A percentile compares a stretch with the other conserved stretches of the same genome.
Conservation (phyloP, 1,140 invertebrate genomes). For the Zaprionus ghesquierei region DNA sequence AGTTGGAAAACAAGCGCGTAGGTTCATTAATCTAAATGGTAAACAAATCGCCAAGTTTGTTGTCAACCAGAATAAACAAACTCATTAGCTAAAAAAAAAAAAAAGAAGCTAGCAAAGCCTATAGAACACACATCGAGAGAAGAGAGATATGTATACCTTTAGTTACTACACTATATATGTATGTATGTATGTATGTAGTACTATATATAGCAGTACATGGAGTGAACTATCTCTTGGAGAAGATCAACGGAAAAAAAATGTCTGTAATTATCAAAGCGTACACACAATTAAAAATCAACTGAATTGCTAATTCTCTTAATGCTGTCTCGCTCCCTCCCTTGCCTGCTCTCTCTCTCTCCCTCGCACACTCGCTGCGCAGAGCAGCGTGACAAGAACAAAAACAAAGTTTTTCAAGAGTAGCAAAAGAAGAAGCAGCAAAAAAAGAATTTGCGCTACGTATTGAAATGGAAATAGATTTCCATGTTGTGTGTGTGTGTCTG, state of each 20-base stretch:
- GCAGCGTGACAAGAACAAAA: slow-evolving; percentile 76
- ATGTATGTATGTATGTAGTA: not conserved
- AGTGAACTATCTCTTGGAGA: not conserved
- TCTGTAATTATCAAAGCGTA: slow-evolving; percentile 23
- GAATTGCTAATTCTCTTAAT: slow-evolving; percentile 28
- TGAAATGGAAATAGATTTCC: slow-evolving; percentile 72
- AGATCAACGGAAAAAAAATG: slow-evolving; percentile 10
- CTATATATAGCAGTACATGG: not conserved
- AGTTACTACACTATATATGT: not conserved
- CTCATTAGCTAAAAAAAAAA: slow-evolving; percentile 34
- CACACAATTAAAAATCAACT: slow-evolving; percentile 14
- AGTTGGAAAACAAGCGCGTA: not conserved
- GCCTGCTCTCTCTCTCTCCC: not conserved
- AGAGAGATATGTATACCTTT: not conserved
- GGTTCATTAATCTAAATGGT: slow-evolving; percentile 38
- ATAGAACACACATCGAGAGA: not conserved
- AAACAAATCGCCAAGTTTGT: slow-evolving; percentile 39
- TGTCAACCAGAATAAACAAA: slow-evolving; percentile 14
- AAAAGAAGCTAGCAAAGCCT: not conserved
- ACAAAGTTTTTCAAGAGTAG: slow-evolving; percentile 41
- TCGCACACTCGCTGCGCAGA: slow-evolving; percentile 44
- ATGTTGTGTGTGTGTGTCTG: not conserved
- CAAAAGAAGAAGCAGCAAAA: slow-evolving; percentile 15
- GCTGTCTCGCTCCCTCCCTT: not conserved
- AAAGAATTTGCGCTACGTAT: slow-evolving; percentile 51